Conservation (phyloP, 1,140 invertebrate genomes). For the Triops longicaudatus region DNA sequence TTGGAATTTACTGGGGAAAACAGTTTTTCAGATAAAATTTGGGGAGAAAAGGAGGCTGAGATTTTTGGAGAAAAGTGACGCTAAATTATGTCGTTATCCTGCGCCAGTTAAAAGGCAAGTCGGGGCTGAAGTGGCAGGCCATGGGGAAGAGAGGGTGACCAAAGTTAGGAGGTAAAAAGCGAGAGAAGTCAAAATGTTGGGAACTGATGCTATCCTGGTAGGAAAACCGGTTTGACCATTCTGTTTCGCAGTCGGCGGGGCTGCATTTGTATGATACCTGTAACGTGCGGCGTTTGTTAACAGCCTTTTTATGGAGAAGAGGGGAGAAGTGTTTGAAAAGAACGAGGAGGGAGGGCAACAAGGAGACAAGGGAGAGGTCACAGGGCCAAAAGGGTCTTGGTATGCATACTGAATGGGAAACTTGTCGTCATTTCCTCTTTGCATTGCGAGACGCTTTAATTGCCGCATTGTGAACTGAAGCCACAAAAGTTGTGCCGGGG, state of each 20-base stretch:
- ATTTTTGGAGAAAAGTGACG: too few relatives aligned
- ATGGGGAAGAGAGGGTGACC: neutral
- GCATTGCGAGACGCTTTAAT: slow-evolving; percentile 9
- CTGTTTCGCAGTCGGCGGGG: neutral
- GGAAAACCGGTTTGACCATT: slow-evolving; percentile 5
- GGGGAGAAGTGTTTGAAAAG: neutral
- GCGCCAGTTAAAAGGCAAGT: too few relatives aligned
- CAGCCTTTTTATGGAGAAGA: neutral
- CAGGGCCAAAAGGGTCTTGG: neutral
- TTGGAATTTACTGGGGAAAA: too few relatives aligned
- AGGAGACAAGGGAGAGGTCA: neutral
- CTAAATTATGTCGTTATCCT: too few relatives aligned
- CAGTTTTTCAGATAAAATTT: too few relatives aligned
- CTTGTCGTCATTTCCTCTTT: slow-evolving; percentile 15
- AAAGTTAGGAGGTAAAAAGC: neutral
- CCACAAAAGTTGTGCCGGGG: neutral
- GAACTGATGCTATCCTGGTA: neutral
- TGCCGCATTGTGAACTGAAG: neutral
- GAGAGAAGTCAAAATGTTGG: neutral
- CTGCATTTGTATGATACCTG: neutral
- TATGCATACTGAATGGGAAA: slow-evolving; percentile 12
- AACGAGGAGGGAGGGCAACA: neutral
- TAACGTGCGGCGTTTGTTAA: neutral
- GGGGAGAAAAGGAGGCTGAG: too few relatives aligned
- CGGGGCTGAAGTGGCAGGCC: neutral